A percentile compares a stretch with the other conserved stretches of the same genome.
Conservation (phyloP, 2,888 invertebrate species). For the Xestia ashworthii region DNA sequence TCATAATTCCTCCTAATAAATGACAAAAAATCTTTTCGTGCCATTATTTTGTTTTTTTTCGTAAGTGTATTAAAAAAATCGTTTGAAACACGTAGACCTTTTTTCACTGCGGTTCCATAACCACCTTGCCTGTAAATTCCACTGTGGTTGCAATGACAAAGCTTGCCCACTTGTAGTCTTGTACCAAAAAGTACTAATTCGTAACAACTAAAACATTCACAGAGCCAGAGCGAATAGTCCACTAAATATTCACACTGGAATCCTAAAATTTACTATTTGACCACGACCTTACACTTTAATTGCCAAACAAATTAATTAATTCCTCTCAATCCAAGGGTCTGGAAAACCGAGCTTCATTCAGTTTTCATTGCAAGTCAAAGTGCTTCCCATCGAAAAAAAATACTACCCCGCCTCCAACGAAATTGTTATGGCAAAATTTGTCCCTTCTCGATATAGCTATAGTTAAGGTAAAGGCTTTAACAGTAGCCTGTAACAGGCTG, state of each 20-base stretch:
- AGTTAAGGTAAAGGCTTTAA: neutral
- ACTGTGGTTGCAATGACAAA: neutral
- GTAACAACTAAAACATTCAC: neutral
- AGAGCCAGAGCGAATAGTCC: conserved; percentile 1
- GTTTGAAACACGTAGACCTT: too few species aligned
- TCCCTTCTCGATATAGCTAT: neutral
- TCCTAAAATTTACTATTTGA: conserved; percentile 37
- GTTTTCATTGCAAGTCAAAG: conserved; percentile 35
- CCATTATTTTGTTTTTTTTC: neutral
- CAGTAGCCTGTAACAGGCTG: neutral
- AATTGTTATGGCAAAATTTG: too few species aligned
- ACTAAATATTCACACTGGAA: conserved; percentile 19
- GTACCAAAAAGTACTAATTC: neutral
- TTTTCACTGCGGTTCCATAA: neutral
- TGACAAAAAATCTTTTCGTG: neutral
- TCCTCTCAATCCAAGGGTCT: conserved; percentile 10
- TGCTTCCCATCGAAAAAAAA: neutral
- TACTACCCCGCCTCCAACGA: neutral
- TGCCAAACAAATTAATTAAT: conserved; percentile 46
- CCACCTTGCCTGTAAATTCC: neutral
- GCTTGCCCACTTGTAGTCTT: neutral
- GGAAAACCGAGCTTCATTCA: conserved; percentile 33
- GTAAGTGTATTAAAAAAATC: too few species aligned
- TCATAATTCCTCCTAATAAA: too few species aligned
- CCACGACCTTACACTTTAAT: conserved; percentile 33